phyloP scores from a whole-genome alignment of 2,888 invertebrate genomes.

The Lasioglossum leucozonium region DNA sequence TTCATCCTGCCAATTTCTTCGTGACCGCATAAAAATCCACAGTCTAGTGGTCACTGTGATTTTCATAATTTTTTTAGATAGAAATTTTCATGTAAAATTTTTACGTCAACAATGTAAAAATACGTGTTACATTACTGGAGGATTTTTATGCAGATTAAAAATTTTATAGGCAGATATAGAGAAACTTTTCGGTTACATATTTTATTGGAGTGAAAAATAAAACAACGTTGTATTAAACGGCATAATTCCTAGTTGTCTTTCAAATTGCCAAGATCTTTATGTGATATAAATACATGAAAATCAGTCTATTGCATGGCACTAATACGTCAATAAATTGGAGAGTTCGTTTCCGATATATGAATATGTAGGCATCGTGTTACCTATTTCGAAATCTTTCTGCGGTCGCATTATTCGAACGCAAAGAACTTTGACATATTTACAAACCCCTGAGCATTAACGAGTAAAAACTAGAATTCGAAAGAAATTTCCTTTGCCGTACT shows the following conservation, averaged over 20 bases:
- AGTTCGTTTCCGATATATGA: neutral
- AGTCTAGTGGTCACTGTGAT: too few species aligned
- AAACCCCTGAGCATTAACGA: neutral
- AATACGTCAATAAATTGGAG: too few species aligned
- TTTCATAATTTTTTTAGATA: too few species aligned
- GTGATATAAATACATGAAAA: neutral
- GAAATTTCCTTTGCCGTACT: neutral
- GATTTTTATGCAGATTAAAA: too few species aligned
- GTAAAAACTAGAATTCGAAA: conserved; percentile 5
- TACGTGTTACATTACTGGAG: too few species aligned
- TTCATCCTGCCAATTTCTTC: too few species aligned
- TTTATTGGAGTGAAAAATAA: too few species aligned
- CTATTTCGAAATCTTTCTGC: neutral
- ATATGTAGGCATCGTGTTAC: neutral
- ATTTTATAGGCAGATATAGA: too few species aligned
- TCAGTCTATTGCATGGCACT: neutral
- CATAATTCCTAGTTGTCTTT: neutral
- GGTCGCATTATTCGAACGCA: neutral
- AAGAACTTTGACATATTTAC: neutral
- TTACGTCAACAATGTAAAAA: too few species aligned
- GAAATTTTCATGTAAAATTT: too few species aligned
- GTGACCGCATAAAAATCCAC: too few species aligned
- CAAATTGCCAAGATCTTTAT: neutral
- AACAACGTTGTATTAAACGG: neutral
- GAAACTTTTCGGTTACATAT: too few species aligned